phyloP scores from a whole-genome alignment of 2,888 invertebrate species.

The Steinernema scapterisci region DNA sequence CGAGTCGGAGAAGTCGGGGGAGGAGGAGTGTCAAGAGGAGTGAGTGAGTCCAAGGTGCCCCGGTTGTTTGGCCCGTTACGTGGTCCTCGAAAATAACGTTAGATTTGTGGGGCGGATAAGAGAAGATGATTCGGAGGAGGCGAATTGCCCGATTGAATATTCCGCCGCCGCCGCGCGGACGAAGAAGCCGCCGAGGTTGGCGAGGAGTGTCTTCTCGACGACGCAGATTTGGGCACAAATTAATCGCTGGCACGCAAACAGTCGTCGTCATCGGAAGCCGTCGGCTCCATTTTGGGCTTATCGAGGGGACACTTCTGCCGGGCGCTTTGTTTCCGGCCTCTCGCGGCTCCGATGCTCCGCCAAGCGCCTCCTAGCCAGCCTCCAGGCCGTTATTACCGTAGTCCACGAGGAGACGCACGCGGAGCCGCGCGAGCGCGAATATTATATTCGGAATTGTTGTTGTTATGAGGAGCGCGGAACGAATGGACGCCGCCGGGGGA shows the following conservation, averaged over 20 bases:
- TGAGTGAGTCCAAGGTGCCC: not conserved
- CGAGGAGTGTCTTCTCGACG: too few relatives aligned
- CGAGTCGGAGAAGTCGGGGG: too few relatives aligned
- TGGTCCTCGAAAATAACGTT: not conserved
- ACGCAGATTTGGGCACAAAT: too few relatives aligned
- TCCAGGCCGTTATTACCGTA: slow-evolving; percentile 20
- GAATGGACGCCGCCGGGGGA: slow-evolving; percentile 28
- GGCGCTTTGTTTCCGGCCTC: not conserved
- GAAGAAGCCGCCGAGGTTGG: slow-evolving; percentile 8
- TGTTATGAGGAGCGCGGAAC: slow-evolving; percentile 12
- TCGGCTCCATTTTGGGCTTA: not conserved
- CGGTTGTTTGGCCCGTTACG: not conserved
- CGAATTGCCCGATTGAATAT: slow-evolving; percentile 27
- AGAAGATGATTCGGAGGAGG: not conserved
- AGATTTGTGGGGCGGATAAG: slow-evolving; percentile 25
- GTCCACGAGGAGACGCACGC: not conserved
- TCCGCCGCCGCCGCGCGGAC: not conserved
- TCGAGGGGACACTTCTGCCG: too few relatives aligned
- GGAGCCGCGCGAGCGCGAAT: slow-evolving; percentile 28
- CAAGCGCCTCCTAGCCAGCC: not conserved
- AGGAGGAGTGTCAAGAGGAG: not conserved
- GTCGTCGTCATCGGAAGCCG: not conserved
- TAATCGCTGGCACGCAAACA: slow-evolving; percentile 20
- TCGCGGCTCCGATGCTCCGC: not conserved
- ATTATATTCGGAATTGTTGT: slow-evolving; percentile 33